A percentile compares a stretch with the other conserved stretches of the same genome.
Conservation (phyloP, 2,888 invertebrate genomes). For the Tryphoninae sp. region DNA sequence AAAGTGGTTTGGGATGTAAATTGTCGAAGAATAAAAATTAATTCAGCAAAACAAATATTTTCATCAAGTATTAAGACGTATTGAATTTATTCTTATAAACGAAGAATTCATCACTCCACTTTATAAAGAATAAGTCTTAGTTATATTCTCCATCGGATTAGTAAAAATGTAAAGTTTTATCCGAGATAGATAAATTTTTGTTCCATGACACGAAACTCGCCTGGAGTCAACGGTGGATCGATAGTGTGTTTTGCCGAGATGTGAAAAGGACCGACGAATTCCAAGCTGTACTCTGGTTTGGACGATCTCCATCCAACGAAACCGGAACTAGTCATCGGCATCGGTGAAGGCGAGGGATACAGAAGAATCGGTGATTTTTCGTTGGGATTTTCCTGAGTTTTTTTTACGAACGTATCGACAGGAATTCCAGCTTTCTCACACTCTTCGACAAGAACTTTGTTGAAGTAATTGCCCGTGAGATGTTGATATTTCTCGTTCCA, state of each 20-base stretch:
- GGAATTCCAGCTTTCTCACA: slow-evolving; percentile 70
- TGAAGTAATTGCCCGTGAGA: slow-evolving; percentile 70
- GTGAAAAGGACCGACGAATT: slow-evolving; percentile 81
- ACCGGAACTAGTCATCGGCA: slow-evolving; percentile 77
- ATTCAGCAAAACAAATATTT: slow-evolving; percentile 1
- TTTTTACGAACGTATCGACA: slow-evolving; percentile 67
- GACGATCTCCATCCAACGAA: slow-evolving; percentile 82
- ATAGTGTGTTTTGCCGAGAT: slow-evolving; percentile 81
- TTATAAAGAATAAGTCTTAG: too few species aligned
- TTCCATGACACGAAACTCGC: slow-evolving; percentile 67
- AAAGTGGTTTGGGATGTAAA: slow-evolving; percentile 85
- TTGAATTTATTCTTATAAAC: background rate
- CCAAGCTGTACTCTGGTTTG: slow-evolving; percentile 77
- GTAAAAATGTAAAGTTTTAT: slow-evolving; percentile 23
- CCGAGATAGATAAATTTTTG: slow-evolving; percentile 76
- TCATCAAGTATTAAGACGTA: too few species aligned
- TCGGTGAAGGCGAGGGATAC: slow-evolving; percentile 69
- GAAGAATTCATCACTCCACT: background rate
- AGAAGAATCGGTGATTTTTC: slow-evolving; percentile 68
- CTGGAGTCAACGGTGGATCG: slow-evolving; percentile 71
- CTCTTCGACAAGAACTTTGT: slow-evolving; percentile 73
- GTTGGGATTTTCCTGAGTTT: slow-evolving; percentile 63
- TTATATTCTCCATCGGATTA: too few species aligned
- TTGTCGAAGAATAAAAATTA: slow-evolving; percentile 24
- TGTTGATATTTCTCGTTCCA: slow-evolving; percentile 71